phyloP scores from a whole-genome alignment of 2,888 invertebrate species.

The Agriopis marginaria region DNA sequence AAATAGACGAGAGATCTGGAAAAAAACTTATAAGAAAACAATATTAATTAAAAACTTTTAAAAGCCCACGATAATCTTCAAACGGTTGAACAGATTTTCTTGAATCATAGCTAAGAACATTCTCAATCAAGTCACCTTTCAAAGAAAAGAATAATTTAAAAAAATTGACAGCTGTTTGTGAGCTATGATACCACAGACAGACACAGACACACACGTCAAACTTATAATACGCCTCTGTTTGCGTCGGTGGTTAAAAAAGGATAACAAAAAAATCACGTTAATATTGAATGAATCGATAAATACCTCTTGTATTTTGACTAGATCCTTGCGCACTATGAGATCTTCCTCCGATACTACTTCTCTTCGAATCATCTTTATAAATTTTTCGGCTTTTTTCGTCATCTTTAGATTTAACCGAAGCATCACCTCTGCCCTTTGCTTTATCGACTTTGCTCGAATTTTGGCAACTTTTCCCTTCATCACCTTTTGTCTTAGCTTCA shows the following conservation, averaged over 20 bases:
- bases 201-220: no score
- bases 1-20: no score
- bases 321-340: conserved; percentile 3
- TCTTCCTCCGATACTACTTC: not conserved
- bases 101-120: no score
- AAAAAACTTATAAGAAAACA: no score
- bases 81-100: no score
- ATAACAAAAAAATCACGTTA: not conserved
- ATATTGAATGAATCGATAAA: not conserved
- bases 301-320: conserved; percentile 4
- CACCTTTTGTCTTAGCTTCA: not conserved
- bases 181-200: no score
- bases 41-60: no score
- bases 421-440: not conserved
- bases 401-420: conserved; percentile 1
- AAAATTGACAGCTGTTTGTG: no score
- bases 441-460: not conserved
- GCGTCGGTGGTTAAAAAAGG: no score
- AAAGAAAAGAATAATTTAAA: no score
- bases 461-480: not conserved
- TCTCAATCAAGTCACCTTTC: no score
- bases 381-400: not conserved
- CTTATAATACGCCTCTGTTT: no score
- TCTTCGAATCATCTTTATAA: not conserved
- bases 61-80: not conserved